Conservation (phyloP, 2,113 vertebrate genomes). For the Ictalurus furcatus region DNA sequence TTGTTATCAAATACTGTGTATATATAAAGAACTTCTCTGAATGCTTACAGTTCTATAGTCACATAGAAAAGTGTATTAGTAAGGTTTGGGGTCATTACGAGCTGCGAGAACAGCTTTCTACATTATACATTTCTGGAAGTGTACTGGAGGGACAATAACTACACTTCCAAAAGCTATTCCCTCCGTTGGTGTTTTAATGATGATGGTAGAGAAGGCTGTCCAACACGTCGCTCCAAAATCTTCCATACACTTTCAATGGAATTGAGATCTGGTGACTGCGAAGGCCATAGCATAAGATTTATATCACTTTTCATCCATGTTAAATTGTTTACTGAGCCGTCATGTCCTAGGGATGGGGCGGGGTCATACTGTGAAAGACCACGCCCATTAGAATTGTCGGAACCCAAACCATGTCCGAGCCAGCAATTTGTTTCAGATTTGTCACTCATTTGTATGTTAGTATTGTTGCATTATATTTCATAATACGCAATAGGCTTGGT, state of each 20-base stretch:
- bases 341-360: neutral
- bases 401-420: neutral
- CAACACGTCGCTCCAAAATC: neutral
- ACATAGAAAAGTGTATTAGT: neutral
- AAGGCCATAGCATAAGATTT: neutral
- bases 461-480: neutral
- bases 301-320: neutral
- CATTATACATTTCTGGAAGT: neutral
- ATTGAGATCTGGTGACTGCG: neutral
- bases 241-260: neutral
- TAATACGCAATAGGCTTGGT: no score
- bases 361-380: neutral
- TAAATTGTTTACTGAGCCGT: neutral
- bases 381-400: neutral
- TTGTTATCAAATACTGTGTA: neutral
- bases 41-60: neutral
- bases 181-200: neutral
- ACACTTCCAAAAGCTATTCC: neutral
- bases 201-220: neutral
- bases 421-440: neutral
- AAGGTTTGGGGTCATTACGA: neutral
- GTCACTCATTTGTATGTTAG: neutral
- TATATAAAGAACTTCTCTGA: neutral
- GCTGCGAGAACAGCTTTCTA: neutral
- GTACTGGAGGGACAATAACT: neutral